Evolutionary conservation across 1,140 invertebrate species (phyloP).

Genomic region (Dufourea novaeangliae): DNA sequence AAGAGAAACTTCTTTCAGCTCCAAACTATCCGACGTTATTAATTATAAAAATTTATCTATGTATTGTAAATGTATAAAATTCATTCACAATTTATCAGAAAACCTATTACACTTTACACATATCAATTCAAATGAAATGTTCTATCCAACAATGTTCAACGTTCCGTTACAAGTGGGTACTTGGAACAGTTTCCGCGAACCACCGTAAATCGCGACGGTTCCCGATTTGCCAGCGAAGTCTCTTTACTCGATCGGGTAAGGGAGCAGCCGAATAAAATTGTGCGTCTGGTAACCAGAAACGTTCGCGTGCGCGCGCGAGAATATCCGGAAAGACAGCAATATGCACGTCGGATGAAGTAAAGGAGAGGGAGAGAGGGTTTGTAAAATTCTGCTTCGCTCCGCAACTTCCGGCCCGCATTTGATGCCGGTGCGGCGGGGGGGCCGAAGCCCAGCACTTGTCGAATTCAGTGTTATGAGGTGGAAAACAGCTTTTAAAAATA

Average conservation of each 20-base stretch:
- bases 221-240: constrained; percentile 1
- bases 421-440: constrained; percentile 8
- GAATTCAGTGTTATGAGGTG: constrained; percentile 58
- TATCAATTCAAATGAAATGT: too few species aligned
- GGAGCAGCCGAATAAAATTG: constrained; percentile 9
- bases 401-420: constrained; percentile 47
- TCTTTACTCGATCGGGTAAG: neutral
- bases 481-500: constrained; percentile 61
- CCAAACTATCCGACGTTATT: too few species aligned
- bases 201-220: neutral
- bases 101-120: too few species aligned
- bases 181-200: too few species aligned
- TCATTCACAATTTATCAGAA: too few species aligned
- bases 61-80: too few species aligned
- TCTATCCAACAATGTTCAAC: neutral
- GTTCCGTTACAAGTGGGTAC: neutral
- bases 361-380: too few species aligned
- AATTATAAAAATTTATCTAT: too few species aligned
- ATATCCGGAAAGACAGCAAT: constrained; percentile 24
- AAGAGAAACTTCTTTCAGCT: too few species aligned
- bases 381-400: constrained; percentile 52
- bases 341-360: constrained; percentile 28
- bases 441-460: constrained; percentile 48
- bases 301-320: neutral
- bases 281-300: constrained; percentile 9